Evolutionary conservation across 2,888 invertebrate genomes (phyloP).

Genomic region (Sinhomidia bicolor): DNA sequence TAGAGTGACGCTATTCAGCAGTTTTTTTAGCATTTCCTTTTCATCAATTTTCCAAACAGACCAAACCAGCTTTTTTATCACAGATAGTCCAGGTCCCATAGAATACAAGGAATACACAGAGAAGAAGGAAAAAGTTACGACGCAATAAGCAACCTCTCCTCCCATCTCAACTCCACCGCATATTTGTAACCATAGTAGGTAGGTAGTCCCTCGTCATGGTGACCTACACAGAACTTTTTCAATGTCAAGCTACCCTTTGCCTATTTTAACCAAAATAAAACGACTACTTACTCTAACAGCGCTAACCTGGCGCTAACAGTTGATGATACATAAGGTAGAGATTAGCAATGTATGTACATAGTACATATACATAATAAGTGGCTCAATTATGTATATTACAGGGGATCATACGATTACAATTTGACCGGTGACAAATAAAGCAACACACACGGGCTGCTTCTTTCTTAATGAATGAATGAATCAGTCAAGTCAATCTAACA

Average conservation of each 20-base stretch:
- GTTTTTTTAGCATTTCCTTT: conserved; percentile 13
- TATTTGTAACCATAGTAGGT: neutral
- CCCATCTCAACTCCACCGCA: neutral
- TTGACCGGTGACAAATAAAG: too few relatives aligned
- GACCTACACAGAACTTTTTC: conserved; percentile 68
- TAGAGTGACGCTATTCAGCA: neutral
- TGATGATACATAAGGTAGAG: too few relatives aligned
- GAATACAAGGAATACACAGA: neutral
- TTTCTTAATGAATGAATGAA: too few relatives aligned
- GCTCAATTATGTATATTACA: too few relatives aligned
- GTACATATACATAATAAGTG: too few relatives aligned
- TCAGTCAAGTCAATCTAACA: too few relatives aligned
- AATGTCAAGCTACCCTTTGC: conserved; percentile 65
- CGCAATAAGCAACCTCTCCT: conserved; percentile 45
- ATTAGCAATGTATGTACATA: too few relatives aligned
- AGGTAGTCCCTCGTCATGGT: conserved; percentile 13
- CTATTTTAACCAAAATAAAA: too few relatives aligned
- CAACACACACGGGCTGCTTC: too few relatives aligned
- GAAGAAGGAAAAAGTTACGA: conserved; percentile 56
- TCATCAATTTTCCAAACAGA: neutral
- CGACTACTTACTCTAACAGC: too few relatives aligned
- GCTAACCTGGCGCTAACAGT: too few relatives aligned
- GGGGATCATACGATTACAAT: too few relatives aligned
- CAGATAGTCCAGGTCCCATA: neutral
- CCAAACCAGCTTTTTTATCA: neutral